These are phyloP conservation scores for Bufo bufo DNA, from an alignment of 2,113 vertebrate genomes.

Conservation along the genomic window DNA sequence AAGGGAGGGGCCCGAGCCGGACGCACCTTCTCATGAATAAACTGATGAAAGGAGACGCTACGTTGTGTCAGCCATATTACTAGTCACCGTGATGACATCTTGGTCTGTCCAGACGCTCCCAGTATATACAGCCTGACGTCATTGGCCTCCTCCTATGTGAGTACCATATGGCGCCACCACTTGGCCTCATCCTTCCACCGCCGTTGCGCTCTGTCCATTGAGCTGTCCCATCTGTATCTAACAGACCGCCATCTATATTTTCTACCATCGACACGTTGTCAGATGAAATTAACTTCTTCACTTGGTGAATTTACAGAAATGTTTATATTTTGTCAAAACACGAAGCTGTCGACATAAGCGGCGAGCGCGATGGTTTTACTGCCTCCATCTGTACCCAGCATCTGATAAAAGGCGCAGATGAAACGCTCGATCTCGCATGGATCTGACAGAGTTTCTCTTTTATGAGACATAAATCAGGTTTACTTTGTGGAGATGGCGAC, in stretches of 20 bases:
- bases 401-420: background rate
- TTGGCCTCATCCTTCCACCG: background rate
- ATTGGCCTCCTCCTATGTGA: background rate
- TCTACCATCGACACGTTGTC: background rate
- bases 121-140: no score
- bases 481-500: background rate
- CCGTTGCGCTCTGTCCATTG: background rate
- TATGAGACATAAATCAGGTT: slow-evolving; percentile 31
- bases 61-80: background rate
- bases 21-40: no score
- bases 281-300: background rate
- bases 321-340: background rate
- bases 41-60: no score
- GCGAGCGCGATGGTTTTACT: background rate
- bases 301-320: background rate
- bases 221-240: background rate
- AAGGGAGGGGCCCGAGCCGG: no score
- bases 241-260: background rate
- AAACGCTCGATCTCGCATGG: background rate
- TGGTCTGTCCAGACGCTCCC: background rate
- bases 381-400: slow-evolving; percentile 8
- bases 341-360: background rate
- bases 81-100: background rate
- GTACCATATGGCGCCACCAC: background rate
- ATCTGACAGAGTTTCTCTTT: background rate